These are phyloP conservation scores for Phalacrocorax pelagicus DNA, from an alignment of 2,113 vertebrate species.

Conservation along the genomic window DNA sequence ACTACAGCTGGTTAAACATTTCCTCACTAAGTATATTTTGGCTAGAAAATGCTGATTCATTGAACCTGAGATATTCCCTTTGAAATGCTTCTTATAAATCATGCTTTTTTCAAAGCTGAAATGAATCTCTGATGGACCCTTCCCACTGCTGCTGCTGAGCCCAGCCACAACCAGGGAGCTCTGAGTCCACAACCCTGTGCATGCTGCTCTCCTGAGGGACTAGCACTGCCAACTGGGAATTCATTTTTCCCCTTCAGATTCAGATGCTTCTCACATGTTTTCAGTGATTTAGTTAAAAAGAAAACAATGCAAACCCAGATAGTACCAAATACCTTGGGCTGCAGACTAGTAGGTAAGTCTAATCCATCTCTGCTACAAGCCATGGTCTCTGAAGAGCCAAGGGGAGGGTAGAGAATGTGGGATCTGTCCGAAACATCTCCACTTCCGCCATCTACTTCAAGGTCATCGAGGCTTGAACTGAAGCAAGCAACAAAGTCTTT, in stretches of 20 bases:
- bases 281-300: background rate
- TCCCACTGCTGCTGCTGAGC: background rate
- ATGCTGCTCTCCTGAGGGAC: background rate
- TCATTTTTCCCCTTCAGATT: background rate
- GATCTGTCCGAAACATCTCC: slow-evolving; percentile 58
- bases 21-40: background rate
- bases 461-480: slow-evolving; percentile 88
- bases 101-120: background rate
- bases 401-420: slow-evolving; percentile 24
- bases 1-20: slow-evolving; percentile 4
- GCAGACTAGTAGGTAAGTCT: slow-evolving; percentile 66
- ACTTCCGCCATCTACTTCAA: slow-evolving; percentile 84
- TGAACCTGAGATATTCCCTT: background rate
- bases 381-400: slow-evolving; percentile 29
- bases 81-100: background rate
- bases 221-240: background rate
- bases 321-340: slow-evolving; percentile 77
- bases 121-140: background rate
- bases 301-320: background rate
- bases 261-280: background rate
- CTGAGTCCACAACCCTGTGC: background rate
- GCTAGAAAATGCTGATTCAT: background rate
- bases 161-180: background rate
- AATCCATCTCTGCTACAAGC: slow-evolving; percentile 68
- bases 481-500: background rate